A percentile compares a stretch with the other conserved stretches of the same genome.
These are phyloP conservation scores for Sinocyclocheilus maitianheensis DNA, from an alignment of 2,113 vertebrate genomes.

Conservation along the genomic window DNA sequence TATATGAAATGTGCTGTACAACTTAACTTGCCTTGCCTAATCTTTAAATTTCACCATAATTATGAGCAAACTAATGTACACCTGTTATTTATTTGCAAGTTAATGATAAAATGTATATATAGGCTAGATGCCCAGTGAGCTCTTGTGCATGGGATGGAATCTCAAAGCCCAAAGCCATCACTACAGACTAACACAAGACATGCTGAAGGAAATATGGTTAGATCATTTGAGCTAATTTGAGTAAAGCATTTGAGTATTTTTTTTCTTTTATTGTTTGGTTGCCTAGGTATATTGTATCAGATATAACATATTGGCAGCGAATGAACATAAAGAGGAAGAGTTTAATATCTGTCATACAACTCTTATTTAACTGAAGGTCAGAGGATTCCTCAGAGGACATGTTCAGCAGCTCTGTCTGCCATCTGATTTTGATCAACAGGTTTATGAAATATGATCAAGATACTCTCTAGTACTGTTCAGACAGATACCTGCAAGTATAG, in stretches of 20 bases:
- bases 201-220: not conserved
- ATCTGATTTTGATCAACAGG: slow-evolving; percentile 7
- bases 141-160: too few relatives aligned
- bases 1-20: too few relatives aligned
- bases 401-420: not conserved
- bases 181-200: not conserved
- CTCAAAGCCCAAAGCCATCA: too few relatives aligned
- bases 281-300: not conserved
- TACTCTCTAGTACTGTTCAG: not conserved
- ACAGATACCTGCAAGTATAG: not conserved
- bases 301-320: not conserved
- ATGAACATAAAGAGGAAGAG: slow-evolving; percentile 6
- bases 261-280: not conserved
- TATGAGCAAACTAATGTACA: slow-evolving; percentile 57
- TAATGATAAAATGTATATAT: too few relatives aligned
- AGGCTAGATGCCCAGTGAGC: too few relatives aligned
- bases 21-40: too few relatives aligned
- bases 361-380: slow-evolving; percentile 19
- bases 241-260: too few relatives aligned
- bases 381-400: not conserved
- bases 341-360: not conserved
- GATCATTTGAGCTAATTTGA: not conserved
- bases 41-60: slow-evolving; percentile 52
- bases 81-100: slow-evolving; percentile 53
- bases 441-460: not conserved